Percentiles rank a stretch among this genome's conserved stretches.
phyloP scores from a whole-genome alignment of 2,113 vertebrate genomes.

The Oreocharis arfaki region DNA sequence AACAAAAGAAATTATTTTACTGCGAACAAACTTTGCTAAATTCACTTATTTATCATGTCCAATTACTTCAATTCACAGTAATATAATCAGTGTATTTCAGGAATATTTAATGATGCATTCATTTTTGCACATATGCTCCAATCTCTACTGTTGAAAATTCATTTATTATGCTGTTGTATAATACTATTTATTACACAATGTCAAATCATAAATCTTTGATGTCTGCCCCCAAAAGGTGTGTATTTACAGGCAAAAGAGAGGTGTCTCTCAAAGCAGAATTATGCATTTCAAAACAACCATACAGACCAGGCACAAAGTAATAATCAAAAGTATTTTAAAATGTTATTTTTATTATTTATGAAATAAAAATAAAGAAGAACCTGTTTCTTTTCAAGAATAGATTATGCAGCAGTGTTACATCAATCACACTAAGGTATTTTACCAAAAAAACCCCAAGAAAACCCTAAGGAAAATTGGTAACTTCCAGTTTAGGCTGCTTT shows the following conservation, averaged over 20 bases:
- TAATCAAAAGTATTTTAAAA: not conserved
- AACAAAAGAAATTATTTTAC: not conserved
- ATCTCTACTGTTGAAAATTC: not conserved
- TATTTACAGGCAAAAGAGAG: not conserved
- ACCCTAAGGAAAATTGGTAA: not conserved
- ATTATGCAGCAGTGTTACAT: not conserved
- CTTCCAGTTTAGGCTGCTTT: not conserved
- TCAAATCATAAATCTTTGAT: not conserved
- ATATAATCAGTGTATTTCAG: not conserved
- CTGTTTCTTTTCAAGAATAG: not conserved
- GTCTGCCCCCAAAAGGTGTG: not conserved
- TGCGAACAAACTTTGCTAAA: not conserved
- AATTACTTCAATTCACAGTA: not conserved
- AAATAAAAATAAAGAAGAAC: not conserved
- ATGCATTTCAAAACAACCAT: not conserved
- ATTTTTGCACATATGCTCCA: not conserved
- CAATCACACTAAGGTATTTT: not conserved
- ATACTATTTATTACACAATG: not conserved
- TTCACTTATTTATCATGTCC: not conserved
- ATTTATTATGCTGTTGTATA: not conserved
- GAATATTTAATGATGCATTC: not conserved
- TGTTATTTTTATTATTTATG: not conserved
- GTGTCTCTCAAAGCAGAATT: not conserved
- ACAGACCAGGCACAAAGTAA: not conserved
- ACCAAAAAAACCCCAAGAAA: fast-evolving